Evolutionary conservation across 2,113 vertebrate species (phyloP).

Genomic region (Xyrauchen texanus): DNA sequence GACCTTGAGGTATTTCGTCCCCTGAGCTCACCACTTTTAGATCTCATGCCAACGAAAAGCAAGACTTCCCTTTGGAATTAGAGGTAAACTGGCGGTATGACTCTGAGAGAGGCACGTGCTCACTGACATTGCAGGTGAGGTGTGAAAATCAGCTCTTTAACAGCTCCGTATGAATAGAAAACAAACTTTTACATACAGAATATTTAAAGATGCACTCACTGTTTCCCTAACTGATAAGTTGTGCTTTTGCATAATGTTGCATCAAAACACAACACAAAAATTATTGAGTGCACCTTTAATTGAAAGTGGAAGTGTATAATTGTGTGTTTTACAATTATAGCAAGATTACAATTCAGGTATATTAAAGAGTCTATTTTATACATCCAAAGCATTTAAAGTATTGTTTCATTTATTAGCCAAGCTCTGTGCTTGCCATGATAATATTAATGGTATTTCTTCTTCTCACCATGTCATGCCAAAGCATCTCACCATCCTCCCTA

Average conservation of each 20-base stretch:
- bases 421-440: not conserved
- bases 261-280: too few relatives aligned
- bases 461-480: slow-evolving; percentile 12
- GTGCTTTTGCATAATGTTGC: too few relatives aligned
- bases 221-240: too few relatives aligned
- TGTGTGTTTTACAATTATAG: too few relatives aligned
- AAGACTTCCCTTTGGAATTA: slow-evolving; percentile 18
- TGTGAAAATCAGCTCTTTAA: slow-evolving; percentile 11
- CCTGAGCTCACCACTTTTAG: slow-evolving; percentile 49
- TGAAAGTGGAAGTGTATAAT: too few relatives aligned
- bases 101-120: not conserved
- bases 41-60: slow-evolving; percentile 47
- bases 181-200: not conserved
- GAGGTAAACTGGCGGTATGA: not conserved
- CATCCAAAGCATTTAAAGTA: not conserved
- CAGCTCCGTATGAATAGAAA: not conserved
- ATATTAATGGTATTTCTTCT: not conserved
- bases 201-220: not conserved
- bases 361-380: not conserved
- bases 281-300: too few relatives aligned
- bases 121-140: slow-evolving; percentile 9
- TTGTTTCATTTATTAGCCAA: not conserved
- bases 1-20: slow-evolving; percentile 51
- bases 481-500: slow-evolving; percentile 3
- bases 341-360: too few relatives aligned